Evolutionary conservation across 2,888 invertebrate species (phyloP), one percentile per base, ranked within the genome.

Genomic region (Caradrina clavipalpis): DNA sequence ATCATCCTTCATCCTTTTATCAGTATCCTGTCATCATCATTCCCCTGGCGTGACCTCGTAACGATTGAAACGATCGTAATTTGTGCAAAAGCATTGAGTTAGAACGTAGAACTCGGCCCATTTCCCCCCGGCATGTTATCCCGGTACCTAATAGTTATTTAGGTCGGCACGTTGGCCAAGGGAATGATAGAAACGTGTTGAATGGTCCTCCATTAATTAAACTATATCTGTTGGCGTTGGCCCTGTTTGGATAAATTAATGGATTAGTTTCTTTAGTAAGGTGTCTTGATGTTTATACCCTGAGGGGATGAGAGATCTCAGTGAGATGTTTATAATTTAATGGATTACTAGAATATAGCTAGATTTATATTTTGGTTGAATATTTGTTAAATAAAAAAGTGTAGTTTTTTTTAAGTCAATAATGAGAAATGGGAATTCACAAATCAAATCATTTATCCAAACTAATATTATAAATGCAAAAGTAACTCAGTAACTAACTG

Each of bases 161-260:
- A 57, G 50, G 72, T 67, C 21, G 51, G 73, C 64, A 63, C 64
- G 60, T 73, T 70, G 60, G 59, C 39, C 62, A 60, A 42, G 65
- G 78, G 54, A 74, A 60, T 67, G 66, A 57, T 49, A 64, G 55
- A 59, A 57, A 61, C 53, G 42, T 59, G 50, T 57, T 35, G 21
- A 75, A 61, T 55, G n/a, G 49, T 59, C 55, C 66, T 39, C 56
- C 19, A 83, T 80, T 72, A 76, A 80, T 83, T 83, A 80, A 79
- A 68, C 71, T 71, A 42, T 57, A 53, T 67, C 39, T 47, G 58
- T 73, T 56, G 50, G 53, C 35, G 22, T 47, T 6, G 35, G 35
- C 54, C 47, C 17, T 70, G 45, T 83, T 76, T 51, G 53, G 49
- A 65, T 67, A 63, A 67, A 74, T 72, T 56, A 70, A 82, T 75